These are phyloP conservation scores for Zygaena filipendulae DNA, from an alignment of 2,888 invertebrate genomes.

Conservation along the genomic window DNA sequence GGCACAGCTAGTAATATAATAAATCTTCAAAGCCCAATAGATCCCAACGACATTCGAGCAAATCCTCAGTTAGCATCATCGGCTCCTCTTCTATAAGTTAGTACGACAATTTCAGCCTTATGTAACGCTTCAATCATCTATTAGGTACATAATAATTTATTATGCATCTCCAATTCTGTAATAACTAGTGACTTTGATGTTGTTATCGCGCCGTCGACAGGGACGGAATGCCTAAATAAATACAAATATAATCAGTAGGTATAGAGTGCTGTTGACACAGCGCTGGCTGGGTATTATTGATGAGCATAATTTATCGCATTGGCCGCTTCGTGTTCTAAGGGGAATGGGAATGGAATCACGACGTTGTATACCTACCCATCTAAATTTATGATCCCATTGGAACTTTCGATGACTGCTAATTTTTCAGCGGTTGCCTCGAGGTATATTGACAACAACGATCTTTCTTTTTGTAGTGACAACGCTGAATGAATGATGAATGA, in stretches of 20 bases:
- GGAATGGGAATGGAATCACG: conserved; percentile 52
- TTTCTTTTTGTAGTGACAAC: conserved; percentile 19
- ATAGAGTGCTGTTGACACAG: conserved; percentile 54
- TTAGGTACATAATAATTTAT: neutral
- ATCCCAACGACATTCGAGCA: no score
- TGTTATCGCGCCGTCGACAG: conserved; percentile 24
- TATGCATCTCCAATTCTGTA: neutral
- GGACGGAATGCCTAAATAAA: conserved; percentile 26
- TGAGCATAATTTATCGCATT: conserved; percentile 57
- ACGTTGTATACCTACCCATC: conserved; percentile 38
- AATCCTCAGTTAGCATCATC: no score
- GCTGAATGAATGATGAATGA: conserved; percentile 10
- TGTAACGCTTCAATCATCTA: no score
- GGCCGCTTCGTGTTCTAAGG: conserved; percentile 42
- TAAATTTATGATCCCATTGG: conserved; percentile 50
- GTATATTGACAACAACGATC: conserved; percentile 32
- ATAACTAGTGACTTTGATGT: conserved; percentile 24
- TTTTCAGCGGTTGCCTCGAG: conserved; percentile 35
- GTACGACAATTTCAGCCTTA: no score
- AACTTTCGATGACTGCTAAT: conserved; percentile 54
- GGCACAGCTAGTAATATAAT: no score
- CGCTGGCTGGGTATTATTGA: conserved; percentile 51
- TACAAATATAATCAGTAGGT: conserved; percentile 32
- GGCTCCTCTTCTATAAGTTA: no score
- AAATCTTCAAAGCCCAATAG: no score